A percentile compares a stretch with the other conserved stretches of the same genome.
These are phyloP conservation scores for Notolabrus celidotus DNA, from an alignment of 2,797 vertebrate genomes.

Conservation along the genomic window DNA sequence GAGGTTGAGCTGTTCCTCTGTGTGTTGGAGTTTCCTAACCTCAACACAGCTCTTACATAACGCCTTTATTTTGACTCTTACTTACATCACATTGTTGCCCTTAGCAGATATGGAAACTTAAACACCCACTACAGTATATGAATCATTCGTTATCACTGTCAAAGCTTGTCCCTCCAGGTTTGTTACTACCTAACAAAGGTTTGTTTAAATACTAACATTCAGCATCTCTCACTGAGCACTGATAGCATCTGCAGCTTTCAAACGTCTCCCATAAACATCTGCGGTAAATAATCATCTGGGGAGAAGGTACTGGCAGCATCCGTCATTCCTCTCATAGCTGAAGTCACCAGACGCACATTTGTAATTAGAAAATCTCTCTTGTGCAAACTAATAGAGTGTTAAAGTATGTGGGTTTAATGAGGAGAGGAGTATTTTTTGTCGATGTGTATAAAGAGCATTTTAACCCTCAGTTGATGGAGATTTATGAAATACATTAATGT, in stretches of 20 bases:
- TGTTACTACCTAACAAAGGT: background rate
- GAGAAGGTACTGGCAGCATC: slow-evolving; percentile 32
- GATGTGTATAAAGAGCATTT: slow-evolving; percentile 17
- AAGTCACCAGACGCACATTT: slow-evolving; percentile 47
- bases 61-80: no score
- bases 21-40: no score
- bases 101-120: no score
- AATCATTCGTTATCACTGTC: no score
- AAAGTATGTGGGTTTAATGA: slow-evolving; percentile 26
- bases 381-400: slow-evolving; percentile 31
- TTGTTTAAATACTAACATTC: background rate
- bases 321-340: slow-evolving; percentile 53
- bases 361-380: slow-evolving; percentile 45
- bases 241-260: slow-evolving; percentile 23
- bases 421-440: slow-evolving; percentile 26
- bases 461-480: no score
- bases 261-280: slow-evolving; percentile 49
- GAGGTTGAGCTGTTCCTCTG: no score
- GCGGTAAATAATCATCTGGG: slow-evolving; percentile 46
- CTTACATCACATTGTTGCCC: no score
- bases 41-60: no score
- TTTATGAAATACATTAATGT: no score
- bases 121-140: no score
- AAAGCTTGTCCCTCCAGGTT: no score
- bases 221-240: no score